Base-by-base conservation (phyloP, 2,888 invertebrate species). In the Caenorhabditis virilis region DNA sequence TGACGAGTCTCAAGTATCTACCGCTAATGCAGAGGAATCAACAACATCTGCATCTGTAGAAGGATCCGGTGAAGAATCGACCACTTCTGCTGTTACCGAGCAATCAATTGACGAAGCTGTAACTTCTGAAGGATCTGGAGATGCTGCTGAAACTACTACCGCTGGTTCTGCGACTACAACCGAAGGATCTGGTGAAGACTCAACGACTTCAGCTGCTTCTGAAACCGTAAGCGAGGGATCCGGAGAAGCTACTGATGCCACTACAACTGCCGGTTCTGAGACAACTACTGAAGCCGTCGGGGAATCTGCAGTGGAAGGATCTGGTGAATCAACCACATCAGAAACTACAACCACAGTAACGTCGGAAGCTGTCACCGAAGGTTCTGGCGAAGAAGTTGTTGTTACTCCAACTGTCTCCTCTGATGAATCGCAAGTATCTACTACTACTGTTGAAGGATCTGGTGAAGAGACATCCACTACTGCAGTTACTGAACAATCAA, bases 341-440 rank as follows among this genome's bases (percentile, higher is more conserved):
- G 47, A 46, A 16, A 15, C 35, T 2, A 35, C 48, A 2, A 39
- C 42, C 15, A 26, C 38, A 1, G n/a, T n/a, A n/a, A n/a, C n/a
- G n/a, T n/a, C n/a, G n/a, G n/a, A n/a, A n/a, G n/a, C n/a, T n/a
- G 7, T 50, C 26, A 47, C 54, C 13, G 62, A 35, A 60, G 67
- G 18, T 15, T 39, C 41, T 13, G 43, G 41, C 1, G 26, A 30
- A 23, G 22, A 43, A 9, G 7, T 9, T 23, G 48, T 36, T 33
- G 33, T 27, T 5, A 25, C 38, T 16, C 36, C 18, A 27, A 48
- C 39, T 6, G 26, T 38, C 6, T 16, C 20, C 5, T 45, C 47
- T 15, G 62, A 56, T 2, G 62, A 39, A 27, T 53, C 53, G 25
- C n/a, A n/a, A n/a, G n/a, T n/a, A n/a, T 7, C 18, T 20, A 7